These are phyloP conservation scores for Scaptomyza tumidula DNA, from an alignment of 2,888 invertebrate genomes.

Conservation along the genomic window DNA sequence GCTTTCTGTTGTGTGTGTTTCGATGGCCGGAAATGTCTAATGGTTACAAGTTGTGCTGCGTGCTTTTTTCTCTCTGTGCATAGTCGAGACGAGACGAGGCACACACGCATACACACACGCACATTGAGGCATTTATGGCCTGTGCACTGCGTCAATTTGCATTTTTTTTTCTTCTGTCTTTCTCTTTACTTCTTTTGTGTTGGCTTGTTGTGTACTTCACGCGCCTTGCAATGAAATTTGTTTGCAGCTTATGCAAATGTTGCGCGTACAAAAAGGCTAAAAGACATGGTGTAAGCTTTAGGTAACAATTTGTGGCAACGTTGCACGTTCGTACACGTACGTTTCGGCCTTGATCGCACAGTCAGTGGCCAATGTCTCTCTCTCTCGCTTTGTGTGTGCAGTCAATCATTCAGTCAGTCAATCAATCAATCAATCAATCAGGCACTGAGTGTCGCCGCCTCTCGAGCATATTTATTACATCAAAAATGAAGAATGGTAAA, in stretches of 20 bases:
- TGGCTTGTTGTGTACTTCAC: constrained; percentile 30
- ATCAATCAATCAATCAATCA: constrained; percentile 16
- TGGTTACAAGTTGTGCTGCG: constrained; percentile 30
- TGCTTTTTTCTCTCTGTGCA: constrained; percentile 25
- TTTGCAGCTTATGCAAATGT: constrained; percentile 46
- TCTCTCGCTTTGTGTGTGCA: neutral
- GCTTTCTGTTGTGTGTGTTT: constrained; percentile 1
- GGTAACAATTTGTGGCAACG: constrained; percentile 5
- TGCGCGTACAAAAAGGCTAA: constrained; percentile 16
- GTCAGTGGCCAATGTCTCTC: constrained; percentile 11
- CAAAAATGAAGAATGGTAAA: neutral
- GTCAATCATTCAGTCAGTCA: constrained; percentile 10
- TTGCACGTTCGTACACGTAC: constrained; percentile 4
- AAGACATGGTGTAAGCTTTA: constrained; percentile 18
- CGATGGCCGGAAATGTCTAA: constrained; percentile 68
- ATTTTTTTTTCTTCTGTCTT: no score
- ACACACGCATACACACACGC: neutral
- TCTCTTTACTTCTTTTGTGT: no score
- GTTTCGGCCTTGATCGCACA: constrained; percentile 45
- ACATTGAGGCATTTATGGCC: constrained; percentile 4
- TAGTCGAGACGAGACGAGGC: constrained; percentile 8
- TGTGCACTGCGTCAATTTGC: no score
- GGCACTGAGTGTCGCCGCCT: constrained; percentile 5
- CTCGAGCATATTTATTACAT: constrained; percentile 48
- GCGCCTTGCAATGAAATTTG: constrained; percentile 25